These are phyloP conservation scores for Nipponia nippon DNA, from an alignment of 2,113 vertebrate species.

Conservation along the genomic window DNA sequence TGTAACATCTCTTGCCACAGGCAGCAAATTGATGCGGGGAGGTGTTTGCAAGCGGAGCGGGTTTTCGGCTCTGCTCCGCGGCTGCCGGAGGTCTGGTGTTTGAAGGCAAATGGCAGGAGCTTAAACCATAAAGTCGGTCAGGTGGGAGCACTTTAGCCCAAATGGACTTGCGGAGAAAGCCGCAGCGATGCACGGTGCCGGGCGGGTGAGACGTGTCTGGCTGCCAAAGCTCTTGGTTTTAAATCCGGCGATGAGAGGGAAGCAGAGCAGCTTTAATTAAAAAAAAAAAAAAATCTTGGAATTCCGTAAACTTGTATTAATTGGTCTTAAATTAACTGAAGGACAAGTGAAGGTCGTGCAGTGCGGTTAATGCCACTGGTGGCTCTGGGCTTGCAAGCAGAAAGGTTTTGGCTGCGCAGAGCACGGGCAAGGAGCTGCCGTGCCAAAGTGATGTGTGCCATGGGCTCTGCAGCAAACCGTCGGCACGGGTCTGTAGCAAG, in stretches of 20 bases:
- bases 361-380: neutral
- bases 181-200: fast-evolving
- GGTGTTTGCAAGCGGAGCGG: neutral
- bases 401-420: neutral
- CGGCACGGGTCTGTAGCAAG: neutral
- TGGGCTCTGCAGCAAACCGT: fast-evolving
- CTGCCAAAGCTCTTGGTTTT: neutral
- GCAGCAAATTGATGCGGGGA: neutral
- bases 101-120: neutral
- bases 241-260: neutral
- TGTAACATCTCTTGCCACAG: neutral
- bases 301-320: neutral
- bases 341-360: neutral
- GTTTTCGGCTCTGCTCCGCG: neutral
- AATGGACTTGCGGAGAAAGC: neutral
- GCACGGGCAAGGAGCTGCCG: fast-evolving
- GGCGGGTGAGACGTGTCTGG: fast-evolving
- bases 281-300: neutral
- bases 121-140: neutral
- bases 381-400: neutral
- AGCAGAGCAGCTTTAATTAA: neutral
- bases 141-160: neutral
- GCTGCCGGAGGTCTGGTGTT: neutral
- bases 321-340: neutral
- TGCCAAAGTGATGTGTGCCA: neutral